A percentile compares a stretch with the other conserved stretches of the same genome.
These are phyloP conservation scores for Timema cristinae DNA, from an alignment of 2,888 invertebrate species.

Conservation along the genomic window DNA sequence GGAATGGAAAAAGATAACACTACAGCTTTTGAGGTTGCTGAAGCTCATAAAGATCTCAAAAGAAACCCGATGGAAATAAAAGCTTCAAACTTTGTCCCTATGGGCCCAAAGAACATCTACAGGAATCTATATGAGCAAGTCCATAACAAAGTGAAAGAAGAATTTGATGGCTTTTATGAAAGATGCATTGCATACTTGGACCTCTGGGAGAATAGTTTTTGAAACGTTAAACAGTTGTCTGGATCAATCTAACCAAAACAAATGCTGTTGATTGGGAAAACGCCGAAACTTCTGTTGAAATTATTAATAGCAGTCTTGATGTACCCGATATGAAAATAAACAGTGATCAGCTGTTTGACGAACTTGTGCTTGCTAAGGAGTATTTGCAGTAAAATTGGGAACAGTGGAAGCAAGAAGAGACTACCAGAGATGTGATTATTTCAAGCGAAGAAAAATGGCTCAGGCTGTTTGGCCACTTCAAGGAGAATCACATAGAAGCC, in stretches of 20 bases:
- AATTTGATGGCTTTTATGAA: slow-evolving; percentile 3
- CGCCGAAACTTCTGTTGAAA: slow-evolving; percentile 14
- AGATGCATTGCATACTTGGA: slow-evolving; percentile 12
- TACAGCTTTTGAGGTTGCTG: slow-evolving; percentile 17
- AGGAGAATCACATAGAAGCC: slow-evolving; percentile 3
- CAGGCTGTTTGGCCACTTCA: background rate
- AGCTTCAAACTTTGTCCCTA: background rate
- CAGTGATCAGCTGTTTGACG: background rate
- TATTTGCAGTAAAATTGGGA: background rate
- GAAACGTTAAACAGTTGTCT: slow-evolving; percentile 13
- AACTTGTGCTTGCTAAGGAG: slow-evolving; percentile 1
- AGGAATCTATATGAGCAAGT: slow-evolving; percentile 2
- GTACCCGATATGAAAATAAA: too few relatives aligned
- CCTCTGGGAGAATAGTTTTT: slow-evolving; percentile 15
- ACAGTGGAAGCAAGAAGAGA: slow-evolving; percentile 3
- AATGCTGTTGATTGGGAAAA: slow-evolving; percentile 14
- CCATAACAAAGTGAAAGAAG: background rate
- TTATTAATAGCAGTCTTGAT: slow-evolving; percentile 3
- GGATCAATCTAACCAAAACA: slow-evolving; percentile 8
- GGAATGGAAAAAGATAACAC: too few relatives aligned
- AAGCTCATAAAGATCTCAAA: slow-evolving; percentile 13
- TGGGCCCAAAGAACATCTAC: slow-evolving; percentile 1
- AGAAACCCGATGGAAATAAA: background rate
- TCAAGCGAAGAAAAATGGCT: slow-evolving; percentile 1
- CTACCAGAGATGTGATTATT: slow-evolving; percentile 5